phyloP scores from a whole-genome alignment of 2,113 vertebrate species.

The Thermophis baileyi region DNA sequence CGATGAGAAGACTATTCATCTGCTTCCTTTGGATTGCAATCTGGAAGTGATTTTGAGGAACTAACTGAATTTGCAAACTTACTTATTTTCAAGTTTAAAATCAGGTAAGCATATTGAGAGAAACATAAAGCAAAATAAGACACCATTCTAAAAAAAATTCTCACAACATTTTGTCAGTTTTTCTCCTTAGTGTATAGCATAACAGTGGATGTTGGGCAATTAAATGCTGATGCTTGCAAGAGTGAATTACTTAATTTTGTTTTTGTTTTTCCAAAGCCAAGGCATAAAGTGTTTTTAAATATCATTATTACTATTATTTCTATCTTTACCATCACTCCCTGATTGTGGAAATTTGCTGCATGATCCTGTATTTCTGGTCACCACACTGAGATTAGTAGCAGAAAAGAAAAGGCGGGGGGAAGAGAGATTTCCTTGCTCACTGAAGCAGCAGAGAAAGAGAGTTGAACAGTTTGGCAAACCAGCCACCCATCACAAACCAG shows the following conservation, averaged over 20 bases:
- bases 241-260: background rate
- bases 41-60: background rate
- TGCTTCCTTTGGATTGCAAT: too few relatives aligned
- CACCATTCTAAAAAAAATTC: background rate
- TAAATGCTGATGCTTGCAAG: background rate
- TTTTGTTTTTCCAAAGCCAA: background rate
- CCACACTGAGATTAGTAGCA: background rate
- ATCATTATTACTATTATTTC: background rate
- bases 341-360: constrained; percentile 3
- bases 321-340: background rate
- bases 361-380: constrained; percentile 11
- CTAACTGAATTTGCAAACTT: background rate
- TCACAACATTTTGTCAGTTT: background rate
- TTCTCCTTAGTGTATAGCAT: background rate
- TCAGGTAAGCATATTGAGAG: background rate
- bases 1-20: too few relatives aligned
- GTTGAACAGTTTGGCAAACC: constrained; percentile 57
- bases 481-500: constrained; percentile 61
- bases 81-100: background rate
- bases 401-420: background rate
- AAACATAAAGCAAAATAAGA: background rate
- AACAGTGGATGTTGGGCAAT: background rate
- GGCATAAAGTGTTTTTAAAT: background rate
- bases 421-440: constrained; percentile 6
- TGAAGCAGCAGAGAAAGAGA: constrained; percentile 31